Conservation (phyloP, 2,888 invertebrate genomes). For the Camponotus fellah region DNA sequence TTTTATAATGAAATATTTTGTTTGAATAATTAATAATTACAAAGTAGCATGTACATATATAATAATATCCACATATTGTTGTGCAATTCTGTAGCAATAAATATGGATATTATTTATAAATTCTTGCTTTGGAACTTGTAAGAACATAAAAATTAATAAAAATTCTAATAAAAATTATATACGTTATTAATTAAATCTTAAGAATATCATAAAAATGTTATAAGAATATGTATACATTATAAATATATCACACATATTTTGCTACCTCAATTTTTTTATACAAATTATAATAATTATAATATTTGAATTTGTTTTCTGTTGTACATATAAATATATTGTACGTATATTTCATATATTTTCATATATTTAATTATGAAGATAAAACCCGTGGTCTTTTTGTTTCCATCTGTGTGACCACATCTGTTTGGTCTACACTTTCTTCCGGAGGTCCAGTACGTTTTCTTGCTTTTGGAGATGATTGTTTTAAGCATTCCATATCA, state of each 20-base stretch:
- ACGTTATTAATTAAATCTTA: background rate
- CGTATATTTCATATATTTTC: background rate
- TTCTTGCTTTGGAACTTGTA: background rate
- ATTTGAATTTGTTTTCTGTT: background rate
- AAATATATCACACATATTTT: background rate
- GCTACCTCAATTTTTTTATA: background rate
- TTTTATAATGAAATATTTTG: background rate
- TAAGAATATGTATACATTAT: constrained; percentile 2
- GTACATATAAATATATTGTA: background rate
- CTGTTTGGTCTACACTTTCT: constrained; percentile 23
- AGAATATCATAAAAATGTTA: constrained; percentile 17
- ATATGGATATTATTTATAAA: constrained; percentile 24
- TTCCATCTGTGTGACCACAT: background rate
- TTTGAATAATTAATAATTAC: constrained; percentile 17
- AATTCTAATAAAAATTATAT: constrained; percentile 8
- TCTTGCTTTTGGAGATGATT: constrained; percentile 90
- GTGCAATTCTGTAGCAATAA: background rate
- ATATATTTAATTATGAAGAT: background rate
- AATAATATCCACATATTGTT: constrained; percentile 8
- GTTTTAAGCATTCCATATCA: constrained; percentile 96
- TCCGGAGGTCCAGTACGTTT: constrained; percentile 80
- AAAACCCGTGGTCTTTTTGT: constrained; percentile 30
- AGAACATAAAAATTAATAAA: constrained; percentile 22
- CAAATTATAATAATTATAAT: background rate
- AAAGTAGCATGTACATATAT: background rate